These are phyloP conservation scores for Odontesthes bonariensis DNA, from an alignment of 2,113 vertebrate genomes.

Conservation along the genomic window DNA sequence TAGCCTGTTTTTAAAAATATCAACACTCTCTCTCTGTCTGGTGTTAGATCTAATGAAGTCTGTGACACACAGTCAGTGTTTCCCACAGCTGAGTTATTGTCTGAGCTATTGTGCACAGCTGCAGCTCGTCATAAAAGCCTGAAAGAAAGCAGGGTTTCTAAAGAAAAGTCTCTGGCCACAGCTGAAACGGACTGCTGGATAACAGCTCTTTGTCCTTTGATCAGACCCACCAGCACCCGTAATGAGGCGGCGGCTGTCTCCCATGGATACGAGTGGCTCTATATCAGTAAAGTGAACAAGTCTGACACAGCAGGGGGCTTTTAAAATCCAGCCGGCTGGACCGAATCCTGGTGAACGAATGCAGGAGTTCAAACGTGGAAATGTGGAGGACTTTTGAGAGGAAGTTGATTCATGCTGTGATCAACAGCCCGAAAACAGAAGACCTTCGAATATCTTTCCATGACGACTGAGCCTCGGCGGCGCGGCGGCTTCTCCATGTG, in stretches of 20 bases:
- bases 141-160: neutral
- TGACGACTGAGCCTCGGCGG: neutral
- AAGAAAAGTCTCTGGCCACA: conserved; percentile 9
- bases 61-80: too few relatives aligned
- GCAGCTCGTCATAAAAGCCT: too few relatives aligned
- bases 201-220: conserved; percentile 26
- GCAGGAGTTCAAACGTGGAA: conserved; percentile 4
- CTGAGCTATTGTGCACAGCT: too few relatives aligned
- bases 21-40: too few relatives aligned
- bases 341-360: neutral
- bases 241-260: conserved; percentile 35
- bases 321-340: neutral
- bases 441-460: neutral
- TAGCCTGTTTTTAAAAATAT: too few relatives aligned
- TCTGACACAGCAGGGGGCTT: conserved; percentile 2
- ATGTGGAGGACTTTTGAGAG: neutral
- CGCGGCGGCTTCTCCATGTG: neutral
- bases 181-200: conserved; percentile 23
- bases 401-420: conserved; percentile 23
- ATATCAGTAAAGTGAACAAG: conserved; percentile 47
- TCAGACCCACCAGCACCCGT: conserved; percentile 23
- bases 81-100: too few relatives aligned
- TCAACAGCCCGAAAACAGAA: conserved; percentile 6
- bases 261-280: conserved; percentile 22
- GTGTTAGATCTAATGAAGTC: too few relatives aligned